Evolutionary conservation across 2,888 invertebrate genomes (phyloP), one percentile per base, ranked within the genome.

Genomic region (Tuberolachnus salignus): DNA sequence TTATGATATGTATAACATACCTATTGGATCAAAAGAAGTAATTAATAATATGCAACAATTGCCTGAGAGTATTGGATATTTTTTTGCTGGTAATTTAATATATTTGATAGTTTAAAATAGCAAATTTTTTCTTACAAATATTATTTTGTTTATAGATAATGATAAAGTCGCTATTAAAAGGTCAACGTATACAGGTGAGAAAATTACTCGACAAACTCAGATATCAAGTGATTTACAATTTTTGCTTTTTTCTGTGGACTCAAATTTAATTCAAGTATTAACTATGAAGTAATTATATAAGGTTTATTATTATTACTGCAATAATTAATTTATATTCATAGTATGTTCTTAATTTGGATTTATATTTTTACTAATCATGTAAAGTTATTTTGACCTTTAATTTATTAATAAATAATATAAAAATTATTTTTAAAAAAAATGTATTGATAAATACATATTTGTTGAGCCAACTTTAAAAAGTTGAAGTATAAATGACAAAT

Each of bases 1-100:
- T 70, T 91, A 91, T 85, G 84, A 85, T 1, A 86, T 94, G 19
- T 90, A 93, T 83, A 88, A 87, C 71, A 91, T 93, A 83, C 92
- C 93, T 0, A 87, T 93, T 23, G 94, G 94, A 1, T 88, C 88
- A 71, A 86, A 88, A 0, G 86, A 86, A 57, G 91, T 92, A 0
- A 89, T 90, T 83, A 86, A 88, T 13, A 87, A 88, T n/a, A 26
- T 73, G 1, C n/a, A 74, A 1, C 13, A 26, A 55, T 66, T 81
- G 13, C 81, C 81, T 3, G 9, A 21, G 26, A 23, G 75, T 14
- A 70, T 80, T 10, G 1, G 42, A 23, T 21, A 66, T n/a, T 81
- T 80, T 53, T 81, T 81, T 51, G 72, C 81, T 3, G 81, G 78
- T 78, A 51, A 42, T 21, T 19, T 8, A 53, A 51, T 14, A 42